Evolutionary conservation across 2,888 invertebrate genomes (phyloP), one percentile per base, ranked within the genome.

Genomic region (Erynnis tages): DNA sequence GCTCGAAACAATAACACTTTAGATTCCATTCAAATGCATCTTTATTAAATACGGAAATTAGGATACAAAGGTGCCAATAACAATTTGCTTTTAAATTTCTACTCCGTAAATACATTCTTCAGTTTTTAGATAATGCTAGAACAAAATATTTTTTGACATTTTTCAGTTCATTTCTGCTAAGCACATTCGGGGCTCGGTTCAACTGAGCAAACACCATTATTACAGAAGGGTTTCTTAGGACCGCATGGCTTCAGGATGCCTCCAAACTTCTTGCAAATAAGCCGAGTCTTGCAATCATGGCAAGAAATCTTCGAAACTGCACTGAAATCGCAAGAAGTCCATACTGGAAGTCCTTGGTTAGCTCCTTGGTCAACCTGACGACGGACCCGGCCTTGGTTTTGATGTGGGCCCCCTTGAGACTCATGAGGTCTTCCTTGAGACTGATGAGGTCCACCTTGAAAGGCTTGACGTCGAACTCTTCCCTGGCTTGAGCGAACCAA

Each of bases 201-300:
- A 1, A 68, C 38, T 0, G 79, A 73, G 55, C 84, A 83, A 2
- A 73, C 54, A 1, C 84, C 83, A 46, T 69, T 68, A 17, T 73
- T 76, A 56, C 85, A 85, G 53, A 78, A 61, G 3, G 82, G 79
- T 47, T 50, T 71, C 23, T 32, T 45, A 0, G 71, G 67, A 40
- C 66, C 63, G 58, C 85, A 85, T 1, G 54, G 4, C 14, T 62
- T 66, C 11, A 82, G 50, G 4, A 79, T 29, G 0, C 81, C 82
- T 3, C 77, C 79, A 4, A 73, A 25, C 1, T 69, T 69, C 38
- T 78, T 78, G 59, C 84, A 82, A 11, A 81, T 71, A 17, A 78
- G 19, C 1, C 70, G 68, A 1, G 79, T 80, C 27, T 57, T 67
- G 60, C 79, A 83, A 53, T 80, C 71, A 2, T 69, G 54, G 54